phyloP scores from a whole-genome alignment of 1,140 invertebrate species.

The Saccostrea cuccullata region DNA sequence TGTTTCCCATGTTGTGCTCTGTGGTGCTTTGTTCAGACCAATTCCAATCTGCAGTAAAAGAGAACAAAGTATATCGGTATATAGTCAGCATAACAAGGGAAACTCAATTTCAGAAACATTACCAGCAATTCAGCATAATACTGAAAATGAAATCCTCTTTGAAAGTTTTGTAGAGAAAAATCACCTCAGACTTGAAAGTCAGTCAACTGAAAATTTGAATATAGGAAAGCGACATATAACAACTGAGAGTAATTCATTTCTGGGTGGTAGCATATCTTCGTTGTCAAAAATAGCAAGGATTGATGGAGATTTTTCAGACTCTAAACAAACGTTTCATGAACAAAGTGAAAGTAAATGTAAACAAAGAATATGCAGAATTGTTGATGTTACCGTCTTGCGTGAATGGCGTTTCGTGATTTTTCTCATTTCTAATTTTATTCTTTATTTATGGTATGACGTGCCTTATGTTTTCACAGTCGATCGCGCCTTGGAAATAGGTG shows the following conservation, averaged over 20 bases:
- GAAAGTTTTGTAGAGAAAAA: background rate
- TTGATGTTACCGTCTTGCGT: slow-evolving; percentile 60
- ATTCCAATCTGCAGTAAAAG: slow-evolving; percentile 73
- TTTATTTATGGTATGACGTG: slow-evolving; percentile 74
- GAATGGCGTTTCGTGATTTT: slow-evolving; percentile 68
- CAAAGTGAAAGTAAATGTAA: background rate
- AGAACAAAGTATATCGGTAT: background rate
- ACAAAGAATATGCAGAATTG: background rate
- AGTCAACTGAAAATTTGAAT: background rate
- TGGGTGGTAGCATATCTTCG: background rate
- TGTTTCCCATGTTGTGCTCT: slow-evolving; percentile 87
- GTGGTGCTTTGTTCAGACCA: slow-evolving; percentile 89
- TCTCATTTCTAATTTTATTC: slow-evolving; percentile 68
- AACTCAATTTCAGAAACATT: background rate
- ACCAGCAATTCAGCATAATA: background rate
- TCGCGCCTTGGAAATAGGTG: slow-evolving; percentile 61
- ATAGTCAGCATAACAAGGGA: background rate
- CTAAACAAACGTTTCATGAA: background rate
- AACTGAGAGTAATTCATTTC: background rate
- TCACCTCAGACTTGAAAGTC: background rate
- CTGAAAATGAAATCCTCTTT: background rate
- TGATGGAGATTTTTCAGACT: background rate
- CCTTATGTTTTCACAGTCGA: slow-evolving; percentile 73
- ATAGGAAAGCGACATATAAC: background rate
- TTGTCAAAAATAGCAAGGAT: background rate